Percentiles rank a stretch among this genome's conserved stretches.
Evolutionary conservation across 2,888 invertebrate species (phyloP).

Genomic region (Dinocampus coccinellae): DNA sequence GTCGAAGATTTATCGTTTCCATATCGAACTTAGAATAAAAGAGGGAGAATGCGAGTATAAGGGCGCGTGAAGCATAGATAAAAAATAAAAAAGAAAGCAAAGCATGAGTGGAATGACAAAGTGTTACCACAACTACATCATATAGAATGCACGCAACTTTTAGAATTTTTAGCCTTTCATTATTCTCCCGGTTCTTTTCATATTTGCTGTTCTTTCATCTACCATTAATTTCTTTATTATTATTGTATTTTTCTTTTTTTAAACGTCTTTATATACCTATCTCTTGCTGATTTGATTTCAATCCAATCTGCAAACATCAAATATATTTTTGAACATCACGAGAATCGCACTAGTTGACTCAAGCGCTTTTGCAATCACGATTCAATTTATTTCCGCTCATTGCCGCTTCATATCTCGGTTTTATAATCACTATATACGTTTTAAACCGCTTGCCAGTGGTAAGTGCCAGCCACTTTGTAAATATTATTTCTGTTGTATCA

Average conservation of each 20-base stretch:
- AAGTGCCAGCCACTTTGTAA: slow-evolving; percentile 7
- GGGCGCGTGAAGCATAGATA: not conserved
- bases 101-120: slow-evolving; percentile 5
- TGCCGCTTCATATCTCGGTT: not conserved
- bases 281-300: slow-evolving; percentile 24
- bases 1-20: slow-evolving; percentile 41
- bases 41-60: slow-evolving; percentile 6
- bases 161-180: slow-evolving; percentile 21
- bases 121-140: slow-evolving; percentile 28
- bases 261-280: not conserved
- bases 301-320: slow-evolving; percentile 27
- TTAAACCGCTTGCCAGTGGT: not conserved
- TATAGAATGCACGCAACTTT: slow-evolving; percentile 25
- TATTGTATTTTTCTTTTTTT: not conserved
- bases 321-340: slow-evolving; percentile 19
- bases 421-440: not conserved
- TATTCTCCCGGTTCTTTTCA: not conserved
- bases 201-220: not conserved
- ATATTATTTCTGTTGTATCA: slow-evolving; percentile 19
- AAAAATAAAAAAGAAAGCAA: not conserved
- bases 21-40: slow-evolving; percentile 33
- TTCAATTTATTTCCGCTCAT: not conserved
- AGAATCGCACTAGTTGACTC: slow-evolving; percentile 5
- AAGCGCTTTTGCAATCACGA: not conserved
- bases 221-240: not conserved